Base-by-base conservation (phyloP, 2,797 vertebrate species). In the Muscicapa striata region DNA sequence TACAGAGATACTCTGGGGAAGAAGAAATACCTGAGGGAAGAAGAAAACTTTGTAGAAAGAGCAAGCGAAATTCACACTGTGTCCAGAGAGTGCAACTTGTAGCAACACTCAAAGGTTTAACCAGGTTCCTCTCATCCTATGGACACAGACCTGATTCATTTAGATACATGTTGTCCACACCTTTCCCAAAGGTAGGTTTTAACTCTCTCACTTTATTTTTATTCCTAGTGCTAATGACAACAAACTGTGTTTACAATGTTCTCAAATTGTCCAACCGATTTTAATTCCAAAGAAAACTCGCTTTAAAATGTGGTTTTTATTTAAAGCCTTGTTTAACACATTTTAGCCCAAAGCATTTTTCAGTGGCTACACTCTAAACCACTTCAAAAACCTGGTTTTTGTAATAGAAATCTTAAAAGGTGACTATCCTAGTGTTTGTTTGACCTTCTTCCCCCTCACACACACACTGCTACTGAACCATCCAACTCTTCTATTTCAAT, bases 261-360 rank as follows among this genome's bases (percentile, higher is more conserved):
- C 75, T 82, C 88, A 83, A 94, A 86, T 79, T 51, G 67, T 69
- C 80, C 87, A 84, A 89, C 45, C 4, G 52, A 93, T 52, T 92
- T 90, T 88, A 91, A 51, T 92, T 86, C 76, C 27, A 19, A 19
- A 52, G 59, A 69, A 63, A 93, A 40, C 26, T 36, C 9, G 9
- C 40, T 79, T 96, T 92, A 61, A 95, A 96, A 96, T 79, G 79
- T 90, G 92, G 62, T 90, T 96, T 94, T 89, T 86, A 84, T 96
- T 97, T 94, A 92, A 96, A 91, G 63, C 45, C 82, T 84, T 92
- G 85, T 91, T 76, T 63, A 91, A 96, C 83, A 84, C 63, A 19
- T 90, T 90, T 86, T 90, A 87, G 91, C 91, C 89, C 87, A 93
- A 84, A 96, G 94, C 89, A 73, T 88, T 91, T 72, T 90, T 89